phyloP scores from a whole-genome alignment of 2,797 vertebrate genomes.

The Rhynchotus rufescens region DNA sequence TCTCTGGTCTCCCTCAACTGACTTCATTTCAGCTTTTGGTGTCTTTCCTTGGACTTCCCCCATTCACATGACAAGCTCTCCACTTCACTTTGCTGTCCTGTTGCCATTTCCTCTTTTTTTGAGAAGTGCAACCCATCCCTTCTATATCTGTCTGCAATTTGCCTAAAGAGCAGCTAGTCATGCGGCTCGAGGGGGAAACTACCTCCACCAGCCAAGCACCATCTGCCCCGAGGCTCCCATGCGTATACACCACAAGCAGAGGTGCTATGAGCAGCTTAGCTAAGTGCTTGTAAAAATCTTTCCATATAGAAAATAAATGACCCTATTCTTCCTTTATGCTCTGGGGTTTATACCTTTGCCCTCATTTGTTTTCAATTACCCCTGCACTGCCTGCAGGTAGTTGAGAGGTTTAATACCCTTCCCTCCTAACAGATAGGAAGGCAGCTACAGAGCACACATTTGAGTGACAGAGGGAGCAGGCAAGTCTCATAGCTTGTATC shows the following conservation, averaged over 20 bases:
- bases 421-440: neutral
- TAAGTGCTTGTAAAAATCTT: neutral
- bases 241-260: neutral
- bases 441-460: neutral
- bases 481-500: neutral
- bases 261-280: neutral
- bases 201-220: neutral
- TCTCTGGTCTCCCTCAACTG: neutral
- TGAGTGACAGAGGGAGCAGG: neutral
- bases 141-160: neutral
- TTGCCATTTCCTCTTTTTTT: neutral
- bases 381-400: neutral
- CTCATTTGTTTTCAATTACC: neutral
- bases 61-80: neutral
- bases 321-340: neutral
- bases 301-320: neutral
- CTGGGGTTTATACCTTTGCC: neutral
- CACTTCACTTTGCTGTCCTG: neutral
- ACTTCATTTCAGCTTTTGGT: neutral
- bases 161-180: neutral
- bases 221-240: neutral
- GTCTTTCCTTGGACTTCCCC: neutral
- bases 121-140: neutral
- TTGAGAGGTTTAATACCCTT: neutral
- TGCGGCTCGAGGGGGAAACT: fast-evolving